Evolutionary conservation across 2,113 vertebrate genomes (phyloP).

Genomic region (Neotragus pygmaeus): DNA sequence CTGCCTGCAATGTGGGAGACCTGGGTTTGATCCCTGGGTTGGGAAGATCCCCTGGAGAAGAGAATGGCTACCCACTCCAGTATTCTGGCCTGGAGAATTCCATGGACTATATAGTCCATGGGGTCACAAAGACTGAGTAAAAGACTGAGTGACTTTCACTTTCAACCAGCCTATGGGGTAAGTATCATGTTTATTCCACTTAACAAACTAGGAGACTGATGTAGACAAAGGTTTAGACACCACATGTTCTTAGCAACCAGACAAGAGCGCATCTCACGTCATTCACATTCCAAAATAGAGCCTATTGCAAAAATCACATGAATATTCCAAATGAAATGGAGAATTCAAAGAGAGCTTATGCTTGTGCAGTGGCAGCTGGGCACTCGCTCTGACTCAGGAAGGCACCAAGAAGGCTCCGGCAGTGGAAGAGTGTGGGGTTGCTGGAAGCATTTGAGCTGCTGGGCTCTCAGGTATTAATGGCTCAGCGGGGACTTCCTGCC

Average conservation of each 20-base stretch:
- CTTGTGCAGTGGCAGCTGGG: background rate
- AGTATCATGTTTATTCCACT: background rate
- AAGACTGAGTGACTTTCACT: background rate
- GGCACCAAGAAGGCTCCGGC: background rate
- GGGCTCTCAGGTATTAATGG: background rate
- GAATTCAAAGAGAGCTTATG: constrained; percentile 41
- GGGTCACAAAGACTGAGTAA: background rate
- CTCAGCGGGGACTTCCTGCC: background rate
- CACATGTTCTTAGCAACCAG: background rate
- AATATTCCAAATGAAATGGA: constrained; percentile 56
- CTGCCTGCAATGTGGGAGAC: background rate
- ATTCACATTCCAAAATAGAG: background rate
- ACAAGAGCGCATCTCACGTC: background rate
- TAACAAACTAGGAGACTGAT: background rate
- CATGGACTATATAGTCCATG: background rate
- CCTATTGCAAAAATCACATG: background rate
- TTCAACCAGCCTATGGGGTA: background rate
- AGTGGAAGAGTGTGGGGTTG: background rate
- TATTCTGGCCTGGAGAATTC: background rate
- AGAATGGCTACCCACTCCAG: background rate
- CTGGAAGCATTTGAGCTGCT: background rate
- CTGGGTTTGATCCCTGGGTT: background rate
- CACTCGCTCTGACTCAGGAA: background rate
- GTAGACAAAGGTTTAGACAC: background rate
- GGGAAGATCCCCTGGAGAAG: background rate